phyloP scores from a whole-genome alignment of 1,140 invertebrate species.

The Rhynchophorus ferrugineus region DNA sequence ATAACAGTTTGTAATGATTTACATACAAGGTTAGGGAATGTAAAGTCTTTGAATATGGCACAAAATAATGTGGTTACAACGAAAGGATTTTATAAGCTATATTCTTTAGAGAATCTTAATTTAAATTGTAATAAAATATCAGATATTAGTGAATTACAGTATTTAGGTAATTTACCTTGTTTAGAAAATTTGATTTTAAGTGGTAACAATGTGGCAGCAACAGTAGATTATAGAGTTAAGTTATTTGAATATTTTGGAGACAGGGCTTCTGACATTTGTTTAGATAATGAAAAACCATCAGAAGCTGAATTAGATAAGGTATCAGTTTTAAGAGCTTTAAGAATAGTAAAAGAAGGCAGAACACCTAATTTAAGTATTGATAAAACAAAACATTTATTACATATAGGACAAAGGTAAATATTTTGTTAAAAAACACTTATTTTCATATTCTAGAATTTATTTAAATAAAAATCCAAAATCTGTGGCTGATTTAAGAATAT shows the following conservation, averaged over 20 bases:
- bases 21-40: slow-evolving; percentile 80
- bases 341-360: slow-evolving; percentile 44
- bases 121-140: slow-evolving; percentile 78
- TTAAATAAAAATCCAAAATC: too few relatives aligned
- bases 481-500: too few relatives aligned
- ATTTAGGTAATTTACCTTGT: slow-evolving; percentile 74
- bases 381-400: too few relatives aligned
- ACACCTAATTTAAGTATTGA: slow-evolving; percentile 29
- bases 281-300: slow-evolving; percentile 81
- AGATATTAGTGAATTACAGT: slow-evolving; percentile 71
- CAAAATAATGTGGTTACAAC: slow-evolving; percentile 75
- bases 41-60: slow-evolving; percentile 78
- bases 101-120: slow-evolving; percentile 77
- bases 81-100: slow-evolving; percentile 72
- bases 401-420: too few relatives aligned
- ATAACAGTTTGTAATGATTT: slow-evolving; percentile 63
- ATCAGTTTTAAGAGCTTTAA: slow-evolving; percentile 76
- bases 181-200: slow-evolving; percentile 77
- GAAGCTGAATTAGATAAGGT: slow-evolving; percentile 88
- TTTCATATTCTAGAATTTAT: too few relatives aligned
- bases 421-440: too few relatives aligned
- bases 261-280: slow-evolving; percentile 64
- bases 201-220: slow-evolving; percentile 81
- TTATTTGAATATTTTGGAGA: slow-evolving; percentile 77
- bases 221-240: slow-evolving; percentile 84